Evolutionary conservation across 2,113 vertebrate genomes (phyloP), one percentile per base, ranked within the genome.

Genomic region (Orientallactaga bullata): DNA sequence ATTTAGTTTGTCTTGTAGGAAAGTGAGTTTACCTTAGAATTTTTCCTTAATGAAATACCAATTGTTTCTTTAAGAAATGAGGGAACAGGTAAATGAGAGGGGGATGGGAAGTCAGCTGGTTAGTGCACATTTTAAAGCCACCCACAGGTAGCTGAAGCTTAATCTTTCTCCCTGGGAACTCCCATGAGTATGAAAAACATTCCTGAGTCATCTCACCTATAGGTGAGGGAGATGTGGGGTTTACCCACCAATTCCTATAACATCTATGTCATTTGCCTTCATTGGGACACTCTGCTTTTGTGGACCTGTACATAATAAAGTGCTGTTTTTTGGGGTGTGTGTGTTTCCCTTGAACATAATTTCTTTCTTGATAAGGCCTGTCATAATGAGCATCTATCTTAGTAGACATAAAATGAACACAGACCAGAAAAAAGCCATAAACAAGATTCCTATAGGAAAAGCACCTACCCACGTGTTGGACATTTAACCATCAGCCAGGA

Each of bases 61-160:
- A 20, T 7, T 51, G 32, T 79, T 95, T 84, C 82, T 93, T 68
- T 37, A 16, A 23, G 0, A 47, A 79, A 4, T 7, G 60, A 10
- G 42, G 11, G 37, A 84, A 16, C 60, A 47, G 61, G 23, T 6
- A 89, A 87, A 9, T 76, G 8, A 94, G n/a, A 80, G 1, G 61
- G 16, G 26, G 30, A 86, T 80, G 17, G 11, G 58, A 65, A 80
- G 60, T 51, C 8, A 89, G 30, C 24, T 18, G 32, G 68, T 93
- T 88, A 86, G n/a, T 26, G 7, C 39, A 85, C 23, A 77, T 77
- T 77, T 72, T 85, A 51, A 91, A 92, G 23, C 81, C 55, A 55
- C 11, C 55, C 77, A 78, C 13, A 11, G 58, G 7, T 77, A 72
- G 81, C n/a, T 55, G 28, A 3, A 79, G 7, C 18, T 84, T 79